Conservation (phyloP, 2,113 vertebrate species). For the Corythornis vintsioides region DNA sequence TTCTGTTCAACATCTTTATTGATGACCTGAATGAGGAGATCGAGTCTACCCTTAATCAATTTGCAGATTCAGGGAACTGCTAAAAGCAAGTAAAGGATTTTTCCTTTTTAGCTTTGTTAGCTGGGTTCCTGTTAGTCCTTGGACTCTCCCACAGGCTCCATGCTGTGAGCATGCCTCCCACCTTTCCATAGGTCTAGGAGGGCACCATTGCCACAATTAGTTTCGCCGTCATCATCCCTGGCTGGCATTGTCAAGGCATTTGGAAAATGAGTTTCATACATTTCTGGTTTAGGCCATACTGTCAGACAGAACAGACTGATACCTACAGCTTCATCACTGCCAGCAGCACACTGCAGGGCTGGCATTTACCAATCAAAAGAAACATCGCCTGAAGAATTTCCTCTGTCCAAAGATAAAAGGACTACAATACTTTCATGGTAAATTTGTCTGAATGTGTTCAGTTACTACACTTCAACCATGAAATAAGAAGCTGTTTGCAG, state of each 20-base stretch:
- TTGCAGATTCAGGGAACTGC: background rate
- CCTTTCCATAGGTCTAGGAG: background rate
- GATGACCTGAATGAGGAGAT: too few relatives aligned
- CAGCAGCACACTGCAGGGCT: background rate
- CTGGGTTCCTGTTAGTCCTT: background rate
- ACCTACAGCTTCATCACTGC: background rate
- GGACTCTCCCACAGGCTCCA: background rate
- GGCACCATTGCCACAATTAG: background rate
- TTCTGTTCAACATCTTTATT: too few relatives aligned
- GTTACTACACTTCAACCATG: background rate
- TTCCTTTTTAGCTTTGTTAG: background rate
- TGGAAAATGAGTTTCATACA: background rate
- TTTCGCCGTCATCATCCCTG: background rate
- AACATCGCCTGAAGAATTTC: conserved; percentile 22
- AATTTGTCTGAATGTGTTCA: background rate
- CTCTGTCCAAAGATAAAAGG: conserved; percentile 52
- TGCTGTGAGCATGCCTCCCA: accelerated
- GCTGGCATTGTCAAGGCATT: background rate
- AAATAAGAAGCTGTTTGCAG: conserved; percentile 36
- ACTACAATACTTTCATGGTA: conserved; percentile 23
- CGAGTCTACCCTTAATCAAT: too few relatives aligned
- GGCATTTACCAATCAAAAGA: conserved; percentile 22
- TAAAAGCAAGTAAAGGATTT: background rate
- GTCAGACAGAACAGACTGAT: conserved; percentile 8
- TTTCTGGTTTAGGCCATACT: background rate